A percentile compares a stretch with the other conserved stretches of the same genome.
Conservation (phyloP, 2,113 vertebrate species). For the Naja naja region DNA sequence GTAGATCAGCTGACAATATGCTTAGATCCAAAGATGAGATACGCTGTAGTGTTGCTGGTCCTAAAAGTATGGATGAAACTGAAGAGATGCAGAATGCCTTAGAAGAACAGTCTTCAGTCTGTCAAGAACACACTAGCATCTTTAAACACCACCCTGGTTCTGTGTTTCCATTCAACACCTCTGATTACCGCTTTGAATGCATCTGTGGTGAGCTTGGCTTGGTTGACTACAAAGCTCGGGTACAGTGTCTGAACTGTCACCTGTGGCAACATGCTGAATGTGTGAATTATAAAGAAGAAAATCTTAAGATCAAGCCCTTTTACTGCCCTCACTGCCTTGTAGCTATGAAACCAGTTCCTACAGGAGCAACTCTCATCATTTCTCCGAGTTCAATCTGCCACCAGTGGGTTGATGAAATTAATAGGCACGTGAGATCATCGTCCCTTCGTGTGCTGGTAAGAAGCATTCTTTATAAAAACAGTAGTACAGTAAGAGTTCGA, state of each 20-base stretch:
- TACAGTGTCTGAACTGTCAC: slow-evolving; percentile 93
- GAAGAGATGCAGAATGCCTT: slow-evolving; percentile 31
- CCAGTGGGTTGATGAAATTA: slow-evolving; percentile 98
- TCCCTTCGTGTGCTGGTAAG: slow-evolving; percentile 91
- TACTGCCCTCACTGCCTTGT: slow-evolving; percentile 98
- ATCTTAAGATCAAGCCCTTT: slow-evolving; percentile 85
- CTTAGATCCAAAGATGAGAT: slow-evolving; percentile 21
- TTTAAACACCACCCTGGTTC: slow-evolving; percentile 43
- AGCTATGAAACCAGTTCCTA: slow-evolving; percentile 92
- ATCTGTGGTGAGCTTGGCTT: slow-evolving; percentile 92
- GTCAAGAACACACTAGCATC: slow-evolving; percentile 47
- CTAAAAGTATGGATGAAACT: slow-evolving; percentile 30
- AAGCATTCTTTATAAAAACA: not conserved
- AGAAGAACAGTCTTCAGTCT: slow-evolving; percentile 17
- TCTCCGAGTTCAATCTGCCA: slow-evolving; percentile 98
- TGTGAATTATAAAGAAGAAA: slow-evolving; percentile 93
- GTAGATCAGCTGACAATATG: slow-evolving; percentile 20
- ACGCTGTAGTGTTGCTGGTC: slow-evolving; percentile 9
- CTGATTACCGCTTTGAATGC: slow-evolving; percentile 92
- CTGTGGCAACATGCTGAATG: slow-evolving; percentile 96
- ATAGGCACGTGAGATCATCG: slow-evolving; percentile 87
- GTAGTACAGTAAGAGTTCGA: not conserved
- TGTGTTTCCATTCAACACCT: slow-evolving; percentile 76
- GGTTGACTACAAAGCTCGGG: slow-evolving; percentile 87
- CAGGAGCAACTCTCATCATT: slow-evolving; percentile 94